Conservation (phyloP, 92 coral and sea anemone species). For the Epizoanthus ramosus region DNA sequence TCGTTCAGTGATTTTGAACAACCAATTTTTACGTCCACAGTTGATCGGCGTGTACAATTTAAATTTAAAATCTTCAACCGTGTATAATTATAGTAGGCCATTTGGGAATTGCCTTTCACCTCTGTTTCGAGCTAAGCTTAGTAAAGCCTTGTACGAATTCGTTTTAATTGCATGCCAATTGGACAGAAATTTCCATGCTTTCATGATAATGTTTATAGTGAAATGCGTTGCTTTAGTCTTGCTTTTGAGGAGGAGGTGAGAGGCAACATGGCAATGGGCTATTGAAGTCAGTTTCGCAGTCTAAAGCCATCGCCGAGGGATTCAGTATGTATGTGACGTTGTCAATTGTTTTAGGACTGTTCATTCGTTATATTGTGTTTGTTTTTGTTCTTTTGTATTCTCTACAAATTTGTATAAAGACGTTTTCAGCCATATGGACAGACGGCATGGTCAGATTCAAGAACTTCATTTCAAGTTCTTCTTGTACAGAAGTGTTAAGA, state of each 20-base stretch:
- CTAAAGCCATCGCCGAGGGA: neutral
- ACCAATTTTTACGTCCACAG: neutral
- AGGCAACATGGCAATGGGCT: neutral
- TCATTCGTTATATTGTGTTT: neutral
- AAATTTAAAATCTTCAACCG: neutral
- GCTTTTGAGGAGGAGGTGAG: neutral
- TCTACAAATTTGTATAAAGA: neutral
- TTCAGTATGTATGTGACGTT: neutral
- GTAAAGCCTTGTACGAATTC: neutral
- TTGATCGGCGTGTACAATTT: neutral
- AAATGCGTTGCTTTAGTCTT: too few species aligned
- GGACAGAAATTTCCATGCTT: too few species aligned
- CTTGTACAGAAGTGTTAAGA: constrained; percentile 2
- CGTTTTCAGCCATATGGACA: neutral
- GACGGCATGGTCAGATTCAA: neutral
- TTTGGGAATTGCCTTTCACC: neutral
- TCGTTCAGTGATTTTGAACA: constrained; percentile 35
- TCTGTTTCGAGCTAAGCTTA: neutral
- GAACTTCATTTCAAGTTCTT: constrained; percentile 19
- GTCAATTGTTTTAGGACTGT: constrained; percentile 1
- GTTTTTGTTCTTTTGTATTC: neutral
- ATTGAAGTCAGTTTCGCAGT: neutral
- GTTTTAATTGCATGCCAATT: too few species aligned
- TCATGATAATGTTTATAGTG: too few species aligned
- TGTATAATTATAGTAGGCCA: neutral